These are phyloP conservation scores for Lochmaea capreae DNA, from an alignment of 2,888 invertebrate species.

Conservation along the genomic window DNA sequence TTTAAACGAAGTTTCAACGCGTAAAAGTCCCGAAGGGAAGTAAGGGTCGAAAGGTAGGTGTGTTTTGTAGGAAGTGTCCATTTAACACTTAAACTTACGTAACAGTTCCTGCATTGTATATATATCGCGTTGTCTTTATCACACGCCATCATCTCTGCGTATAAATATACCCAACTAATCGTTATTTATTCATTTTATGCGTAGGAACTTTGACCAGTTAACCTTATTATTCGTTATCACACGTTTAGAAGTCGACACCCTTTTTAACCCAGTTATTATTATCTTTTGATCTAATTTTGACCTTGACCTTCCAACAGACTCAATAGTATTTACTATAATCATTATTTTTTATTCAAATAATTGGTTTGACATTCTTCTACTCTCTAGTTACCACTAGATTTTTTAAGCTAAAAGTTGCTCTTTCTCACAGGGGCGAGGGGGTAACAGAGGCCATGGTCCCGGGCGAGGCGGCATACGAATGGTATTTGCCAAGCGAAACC, in stretches of 20 bases:
- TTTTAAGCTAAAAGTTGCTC: no score
- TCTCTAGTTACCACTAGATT: no score
- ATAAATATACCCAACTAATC: background rate
- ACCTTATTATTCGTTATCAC: constrained; percentile 19
- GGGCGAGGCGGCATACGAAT: no score
- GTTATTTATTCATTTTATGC: constrained; percentile 23
- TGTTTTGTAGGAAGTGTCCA: constrained; percentile 56
- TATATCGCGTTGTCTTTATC: constrained; percentile 32
- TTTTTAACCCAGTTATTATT: constrained; percentile 16
- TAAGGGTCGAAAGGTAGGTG: constrained; percentile 42
- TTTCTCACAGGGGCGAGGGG: no score
- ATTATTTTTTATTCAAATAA: no score
- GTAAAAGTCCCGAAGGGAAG: constrained; percentile 9
- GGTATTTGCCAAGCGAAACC: no score
- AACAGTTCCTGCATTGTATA: constrained; percentile 30
- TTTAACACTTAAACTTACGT: constrained; percentile 55
- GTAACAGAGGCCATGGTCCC: no score
- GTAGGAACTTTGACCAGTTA: constrained; percentile 23
- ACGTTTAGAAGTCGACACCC: constrained; percentile 7
- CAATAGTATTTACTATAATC: no score
- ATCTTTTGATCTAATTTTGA: constrained; percentile 11
- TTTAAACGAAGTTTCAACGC: constrained; percentile 6
- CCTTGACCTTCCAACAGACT: background rate
- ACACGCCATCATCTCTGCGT: constrained; percentile 34
- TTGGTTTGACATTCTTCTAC: no score